These are phyloP conservation scores for Buathra laborator DNA, from an alignment of 2,888 invertebrate genomes.

Conservation along the genomic window DNA sequence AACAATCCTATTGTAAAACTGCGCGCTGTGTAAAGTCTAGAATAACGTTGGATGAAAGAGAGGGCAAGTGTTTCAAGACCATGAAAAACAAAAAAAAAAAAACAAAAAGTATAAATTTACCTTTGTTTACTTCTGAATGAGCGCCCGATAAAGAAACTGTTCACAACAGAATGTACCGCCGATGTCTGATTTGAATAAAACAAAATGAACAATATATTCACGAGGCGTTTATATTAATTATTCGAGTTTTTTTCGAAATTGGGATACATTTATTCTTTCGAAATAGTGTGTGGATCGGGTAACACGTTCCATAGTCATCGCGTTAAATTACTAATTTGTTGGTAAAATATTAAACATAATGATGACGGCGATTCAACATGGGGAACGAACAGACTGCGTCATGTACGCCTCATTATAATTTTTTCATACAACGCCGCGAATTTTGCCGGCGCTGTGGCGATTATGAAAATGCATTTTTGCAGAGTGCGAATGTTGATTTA, in stretches of 20 bases:
- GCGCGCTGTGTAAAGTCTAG: constrained; percentile 68
- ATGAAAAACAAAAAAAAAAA: constrained; percentile 56
- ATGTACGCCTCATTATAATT: constrained; percentile 15
- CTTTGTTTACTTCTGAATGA: constrained; percentile 68
- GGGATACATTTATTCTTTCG: constrained; percentile 41
- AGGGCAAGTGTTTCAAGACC: constrained; percentile 55
- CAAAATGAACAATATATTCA: constrained; percentile 9
- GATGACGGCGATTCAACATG: constrained; percentile 7
- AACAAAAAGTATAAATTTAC: constrained; percentile 70
- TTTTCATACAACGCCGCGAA: background rate
- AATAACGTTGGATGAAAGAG: constrained; percentile 65
- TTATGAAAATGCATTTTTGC: constrained; percentile 37
- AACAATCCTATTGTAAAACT: constrained; percentile 49
- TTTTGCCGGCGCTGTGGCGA: background rate
- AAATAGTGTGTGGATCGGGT: constrained; percentile 5
- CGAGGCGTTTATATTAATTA: too few species aligned
- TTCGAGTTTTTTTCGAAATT: constrained; percentile 14
- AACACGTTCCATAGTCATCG: constrained; percentile 16
- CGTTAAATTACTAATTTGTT: constrained; percentile 16
- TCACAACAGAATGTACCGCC: constrained; percentile 76
- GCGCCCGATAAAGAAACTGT: constrained; percentile 68
- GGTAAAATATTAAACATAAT: constrained; percentile 39
- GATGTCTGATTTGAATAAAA: constrained; percentile 80
- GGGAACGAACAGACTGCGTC: background rate
- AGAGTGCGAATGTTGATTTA: constrained; percentile 15